phyloP scores from a whole-genome alignment of 2,888 invertebrate species.

The Nomada lathburiana region DNA sequence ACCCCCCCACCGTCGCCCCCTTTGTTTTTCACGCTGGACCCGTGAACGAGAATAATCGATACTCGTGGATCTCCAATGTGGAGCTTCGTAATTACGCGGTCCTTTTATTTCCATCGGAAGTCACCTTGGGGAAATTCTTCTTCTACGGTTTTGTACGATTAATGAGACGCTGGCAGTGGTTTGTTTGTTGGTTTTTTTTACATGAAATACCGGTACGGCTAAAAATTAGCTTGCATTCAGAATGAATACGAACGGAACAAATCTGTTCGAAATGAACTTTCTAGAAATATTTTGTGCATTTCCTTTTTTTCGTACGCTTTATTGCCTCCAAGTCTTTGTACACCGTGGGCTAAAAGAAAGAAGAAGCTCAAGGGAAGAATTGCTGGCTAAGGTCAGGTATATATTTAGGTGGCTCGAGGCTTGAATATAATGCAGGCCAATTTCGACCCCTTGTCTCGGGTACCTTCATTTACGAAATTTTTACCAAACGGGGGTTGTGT shows the following conservation, averaged over 20 bases:
- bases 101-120: not conserved
- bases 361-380: not conserved
- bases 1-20: conserved; percentile 16
- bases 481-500: conserved; percentile 1
- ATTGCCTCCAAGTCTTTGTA: not conserved
- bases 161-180: not conserved
- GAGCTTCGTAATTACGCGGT: conserved; percentile 9
- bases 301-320: not conserved
- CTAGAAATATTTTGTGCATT: not conserved
- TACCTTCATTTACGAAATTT: conserved; percentile 2
- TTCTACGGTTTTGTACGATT: not conserved
- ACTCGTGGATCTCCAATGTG: conserved; percentile 10
- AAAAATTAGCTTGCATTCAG: not conserved
- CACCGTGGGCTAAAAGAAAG: not conserved
- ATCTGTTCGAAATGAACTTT: not conserved
- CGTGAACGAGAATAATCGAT: conserved; percentile 13
- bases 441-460: not conserved
- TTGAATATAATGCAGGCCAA: conserved; percentile 24
- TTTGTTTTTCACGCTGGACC: conserved; percentile 61
- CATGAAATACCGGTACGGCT: not conserved
- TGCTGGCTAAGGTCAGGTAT: not conserved
- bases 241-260: not conserved
- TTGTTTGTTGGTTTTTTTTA: not conserved
- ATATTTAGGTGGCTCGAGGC: not conserved
- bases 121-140: not conserved